These are phyloP conservation scores for Conus ventricosus DNA, from an alignment of 1,140 invertebrate genomes.

Conservation along the genomic window DNA sequence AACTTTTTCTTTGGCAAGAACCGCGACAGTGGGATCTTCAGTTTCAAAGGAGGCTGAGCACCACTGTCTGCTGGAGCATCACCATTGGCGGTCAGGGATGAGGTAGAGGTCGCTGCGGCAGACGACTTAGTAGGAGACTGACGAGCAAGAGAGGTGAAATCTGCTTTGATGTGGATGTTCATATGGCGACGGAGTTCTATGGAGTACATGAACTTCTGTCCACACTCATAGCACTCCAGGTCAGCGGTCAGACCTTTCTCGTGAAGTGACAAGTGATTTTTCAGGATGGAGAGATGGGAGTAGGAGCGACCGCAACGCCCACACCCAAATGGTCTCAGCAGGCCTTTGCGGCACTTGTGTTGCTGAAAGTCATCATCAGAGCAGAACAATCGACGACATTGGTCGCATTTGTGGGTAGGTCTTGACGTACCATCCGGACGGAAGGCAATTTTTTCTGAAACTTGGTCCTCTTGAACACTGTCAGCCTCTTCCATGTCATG, in stretches of 20 bases:
- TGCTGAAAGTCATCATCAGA: conserved; percentile 17
- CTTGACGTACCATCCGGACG: too few species aligned
- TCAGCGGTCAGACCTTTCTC: neutral
- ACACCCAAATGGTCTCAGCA: conserved; percentile 24
- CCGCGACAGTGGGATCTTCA: neutral
- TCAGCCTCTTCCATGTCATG: neutral
- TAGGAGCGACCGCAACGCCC: conserved; percentile 24
- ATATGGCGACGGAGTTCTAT: conserved; percentile 27
- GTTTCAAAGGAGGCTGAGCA: neutral
- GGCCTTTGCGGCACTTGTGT: conserved; percentile 28
- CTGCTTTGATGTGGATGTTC: conserved; percentile 19
- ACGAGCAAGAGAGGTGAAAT: neutral
- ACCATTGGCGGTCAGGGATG: neutral
- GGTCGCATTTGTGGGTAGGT: neutral
- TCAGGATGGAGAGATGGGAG: conserved; percentile 21
- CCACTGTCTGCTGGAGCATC: neutral
- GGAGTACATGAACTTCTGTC: conserved; percentile 29
- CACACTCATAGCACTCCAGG: conserved; percentile 31
- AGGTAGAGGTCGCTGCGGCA: neutral
- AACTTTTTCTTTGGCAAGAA: neutral
- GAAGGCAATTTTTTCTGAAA: neutral
- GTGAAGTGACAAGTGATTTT: conserved; percentile 8
- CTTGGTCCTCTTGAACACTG: neutral
- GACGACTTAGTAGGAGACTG: neutral
- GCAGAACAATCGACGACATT: conserved; percentile 6